Evolutionary conservation across 2,797 vertebrate genomes (phyloP), one percentile per base, ranked within the genome.

Genomic region (Rhinophrynus dorsalis): DNA sequence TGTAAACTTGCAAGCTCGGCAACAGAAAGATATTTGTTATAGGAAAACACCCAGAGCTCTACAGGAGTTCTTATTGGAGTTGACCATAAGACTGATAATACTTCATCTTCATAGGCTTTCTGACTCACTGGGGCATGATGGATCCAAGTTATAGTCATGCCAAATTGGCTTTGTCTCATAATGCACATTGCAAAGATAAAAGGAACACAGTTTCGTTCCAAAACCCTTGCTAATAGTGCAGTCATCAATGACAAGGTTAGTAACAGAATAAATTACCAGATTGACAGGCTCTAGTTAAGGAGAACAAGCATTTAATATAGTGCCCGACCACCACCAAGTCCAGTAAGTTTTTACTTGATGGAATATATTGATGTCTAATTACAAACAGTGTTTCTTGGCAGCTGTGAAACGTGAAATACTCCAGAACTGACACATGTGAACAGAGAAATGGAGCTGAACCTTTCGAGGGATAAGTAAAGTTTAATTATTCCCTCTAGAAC

Each of bases 101-200:
- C 7, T 30, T 11, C 18, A 23, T 42, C 18, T 56, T 17, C 17
- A 40, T 26, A n/a, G 23, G 27, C 27, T 11, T 9, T 32, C 17
- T 12, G 21, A 55, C 5, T 6, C 8, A 11, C 12, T 55, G 30
- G 17, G 9, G 29, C 26, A 5, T 33, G 18, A 32, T 18, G 20
- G 48, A 76, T 76, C 73, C 69, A 74, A 72, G 18, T 24, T 50
- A 33, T 21, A 18, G 79, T 69, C 78, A 80, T 0, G 74, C 81
- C 81, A 82, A 77, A 71, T 63, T 78, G 54, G 61, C n/a, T 75
- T 76, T 78, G 62, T 68, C 52, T 63, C 77, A 74, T 1, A 1
- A 64, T 60, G 75, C 72, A 62, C 35, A 60, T 62, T 37, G 33
- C n/a, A 40, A 18, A 55, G 10, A 48, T 21, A n/a, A 38, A 56